A percentile compares a stretch with the other conserved stretches of the same genome.
Conservation (phyloP, 2,888 invertebrate genomes). For the Dynastes maya region DNA sequence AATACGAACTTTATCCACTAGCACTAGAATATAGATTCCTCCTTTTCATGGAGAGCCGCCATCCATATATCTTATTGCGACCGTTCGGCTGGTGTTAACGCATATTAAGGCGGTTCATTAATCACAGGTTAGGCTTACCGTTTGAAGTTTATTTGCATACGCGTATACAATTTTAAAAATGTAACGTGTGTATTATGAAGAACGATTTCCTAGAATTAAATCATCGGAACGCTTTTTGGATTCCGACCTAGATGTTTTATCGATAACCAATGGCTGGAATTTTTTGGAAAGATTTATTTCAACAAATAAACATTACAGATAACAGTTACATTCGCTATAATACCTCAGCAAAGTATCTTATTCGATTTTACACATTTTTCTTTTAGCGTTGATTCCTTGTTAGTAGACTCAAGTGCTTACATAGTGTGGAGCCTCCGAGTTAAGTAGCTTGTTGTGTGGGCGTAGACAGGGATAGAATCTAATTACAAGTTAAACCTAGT, state of each 20-base stretch:
- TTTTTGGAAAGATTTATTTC: not conserved
- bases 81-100: slow-evolving; percentile 23
- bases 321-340: no score
- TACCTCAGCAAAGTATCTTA: no score
- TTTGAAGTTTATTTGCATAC: slow-evolving; percentile 39
- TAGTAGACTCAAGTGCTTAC: no score
- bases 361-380: no score
- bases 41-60: not conserved
- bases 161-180: not conserved
- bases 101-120: slow-evolving; percentile 36
- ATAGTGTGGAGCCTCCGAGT: no score
- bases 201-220: slow-evolving; percentile 22
- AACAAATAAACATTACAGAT: not conserved
- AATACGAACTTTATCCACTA: slow-evolving; percentile 6
- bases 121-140: slow-evolving; percentile 20
- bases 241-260: slow-evolving; percentile 5
- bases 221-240: slow-evolving; percentile 3
- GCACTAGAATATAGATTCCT: slow-evolving; percentile 7
- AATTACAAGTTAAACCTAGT: no score
- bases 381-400: no score
- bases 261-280: not conserved
- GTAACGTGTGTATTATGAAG: not conserved
- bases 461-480: no score
- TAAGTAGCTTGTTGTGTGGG: no score
- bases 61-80: slow-evolving; percentile 12